Conservation (phyloP, 2,888 invertebrate genomes). For the Sarcophaga caerulescens region DNA sequence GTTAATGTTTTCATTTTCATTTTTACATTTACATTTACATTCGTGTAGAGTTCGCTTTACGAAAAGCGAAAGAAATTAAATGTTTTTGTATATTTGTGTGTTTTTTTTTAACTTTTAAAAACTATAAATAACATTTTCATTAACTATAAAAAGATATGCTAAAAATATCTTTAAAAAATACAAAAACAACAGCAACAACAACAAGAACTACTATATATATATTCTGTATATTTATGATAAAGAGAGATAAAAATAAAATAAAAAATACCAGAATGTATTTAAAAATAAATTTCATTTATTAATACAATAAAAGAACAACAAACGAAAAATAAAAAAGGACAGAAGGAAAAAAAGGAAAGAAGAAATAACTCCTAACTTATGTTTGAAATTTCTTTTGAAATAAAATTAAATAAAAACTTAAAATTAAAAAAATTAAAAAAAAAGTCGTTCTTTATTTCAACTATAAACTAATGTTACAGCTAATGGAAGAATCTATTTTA, state of each 20-base stretch:
- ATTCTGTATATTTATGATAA: conserved; percentile 55
- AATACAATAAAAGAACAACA: not conserved
- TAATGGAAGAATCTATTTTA: conserved; percentile 61
- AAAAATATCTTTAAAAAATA: conserved; percentile 52
- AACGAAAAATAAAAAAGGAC: too few relatives aligned
- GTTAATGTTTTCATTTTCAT: conserved; percentile 35
- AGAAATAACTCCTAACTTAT: too few relatives aligned
- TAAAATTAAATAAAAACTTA: conserved; percentile 43
- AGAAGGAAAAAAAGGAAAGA: too few relatives aligned
- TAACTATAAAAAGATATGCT: conserved; percentile 61
- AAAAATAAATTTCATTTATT: conserved; percentile 58
- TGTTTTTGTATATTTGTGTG: not conserved
- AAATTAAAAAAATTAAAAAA: conserved; percentile 14
- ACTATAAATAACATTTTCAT: conserved; percentile 57
- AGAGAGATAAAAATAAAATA: conserved; percentile 24
- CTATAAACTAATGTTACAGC: conserved; percentile 14
- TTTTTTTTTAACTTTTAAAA: conserved; percentile 28
- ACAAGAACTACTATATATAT: not conserved
- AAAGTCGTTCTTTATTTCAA: conserved; percentile 32
- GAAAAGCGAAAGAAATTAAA: conserved; percentile 27
- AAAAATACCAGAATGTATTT: conserved; percentile 53
- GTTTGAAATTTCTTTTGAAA: conserved; percentile 24
- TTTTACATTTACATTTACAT: conserved; percentile 1
- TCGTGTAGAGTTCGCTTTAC: conserved; percentile 33
- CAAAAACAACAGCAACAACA: too few relatives aligned